These are phyloP conservation scores for Chaenogobius annularis DNA, from an alignment of 2,113 vertebrate species.

Conservation along the genomic window DNA sequence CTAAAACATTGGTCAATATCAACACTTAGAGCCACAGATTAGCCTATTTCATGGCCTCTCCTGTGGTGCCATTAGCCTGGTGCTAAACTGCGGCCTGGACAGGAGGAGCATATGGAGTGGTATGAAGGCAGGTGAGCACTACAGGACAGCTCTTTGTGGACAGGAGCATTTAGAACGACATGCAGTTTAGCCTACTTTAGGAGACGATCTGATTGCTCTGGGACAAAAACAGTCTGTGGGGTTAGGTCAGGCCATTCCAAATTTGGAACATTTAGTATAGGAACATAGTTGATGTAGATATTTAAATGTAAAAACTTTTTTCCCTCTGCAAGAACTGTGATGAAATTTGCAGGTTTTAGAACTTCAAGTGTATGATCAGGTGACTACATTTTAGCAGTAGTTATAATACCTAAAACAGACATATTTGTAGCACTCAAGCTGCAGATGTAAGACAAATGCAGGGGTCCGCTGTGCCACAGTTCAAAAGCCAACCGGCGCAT, in stretches of 20 bases:
- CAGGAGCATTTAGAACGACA: constrained; percentile 28
- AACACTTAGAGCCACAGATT: constrained; percentile 15
- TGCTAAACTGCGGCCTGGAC: constrained; percentile 48
- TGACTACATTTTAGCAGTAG: too few species aligned
- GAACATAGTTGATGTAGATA: too few species aligned
- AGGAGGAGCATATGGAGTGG: constrained; percentile 67
- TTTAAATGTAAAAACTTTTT: too few species aligned
- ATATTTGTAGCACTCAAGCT: too few species aligned
- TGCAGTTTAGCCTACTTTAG: constrained; percentile 39
- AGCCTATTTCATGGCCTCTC: constrained; percentile 22
- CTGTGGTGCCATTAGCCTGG: constrained; percentile 8
- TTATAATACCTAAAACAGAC: too few species aligned
- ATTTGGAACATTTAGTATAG: background rate
- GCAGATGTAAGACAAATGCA: too few species aligned
- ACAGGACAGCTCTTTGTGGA: constrained; percentile 23
- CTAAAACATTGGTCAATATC: constrained; percentile 27
- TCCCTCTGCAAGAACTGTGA: too few species aligned
- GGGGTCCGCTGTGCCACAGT: too few species aligned
- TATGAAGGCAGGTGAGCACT: constrained; percentile 60
- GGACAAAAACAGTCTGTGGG: background rate
- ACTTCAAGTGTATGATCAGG: too few species aligned
- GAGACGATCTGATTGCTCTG: background rate
- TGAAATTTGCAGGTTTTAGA: too few species aligned
- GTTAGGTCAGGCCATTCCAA: background rate
- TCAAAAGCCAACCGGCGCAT: too few species aligned